Percentiles rank a stretch among this genome's conserved stretches.
Conservation (phyloP, 2,888 invertebrate species). For the Drosophila phalerata region DNA sequence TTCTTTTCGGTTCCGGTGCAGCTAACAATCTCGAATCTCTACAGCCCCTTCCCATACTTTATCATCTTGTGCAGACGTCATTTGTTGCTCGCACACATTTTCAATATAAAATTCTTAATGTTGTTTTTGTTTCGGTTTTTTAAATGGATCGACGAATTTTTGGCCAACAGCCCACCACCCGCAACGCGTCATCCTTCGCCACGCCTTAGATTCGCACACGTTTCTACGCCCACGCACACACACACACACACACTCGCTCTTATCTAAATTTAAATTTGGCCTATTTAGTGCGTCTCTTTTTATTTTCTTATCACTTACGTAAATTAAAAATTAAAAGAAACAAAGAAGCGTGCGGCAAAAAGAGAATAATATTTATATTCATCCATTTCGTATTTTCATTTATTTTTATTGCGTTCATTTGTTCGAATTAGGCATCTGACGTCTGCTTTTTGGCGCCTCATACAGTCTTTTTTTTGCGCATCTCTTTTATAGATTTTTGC, state of each 20-base stretch:
- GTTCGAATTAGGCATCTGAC: slow-evolving; percentile 7
- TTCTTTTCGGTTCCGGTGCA: slow-evolving; percentile 51
- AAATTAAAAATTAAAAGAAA: slow-evolving; percentile 55
- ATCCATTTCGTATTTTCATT: slow-evolving; percentile 13
- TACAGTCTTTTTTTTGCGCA: slow-evolving; percentile 62
- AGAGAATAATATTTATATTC: slow-evolving; percentile 8
- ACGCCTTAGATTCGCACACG: slow-evolving; percentile 37
- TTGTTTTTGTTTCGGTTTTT: slow-evolving; percentile 13
- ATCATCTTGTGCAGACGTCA: slow-evolving; percentile 23
- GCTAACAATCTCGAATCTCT: slow-evolving; percentile 5
- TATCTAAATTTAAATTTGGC: slow-evolving; percentile 79
- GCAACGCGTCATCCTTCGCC: slow-evolving; percentile 44
- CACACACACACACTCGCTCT: slow-evolving; percentile 26
- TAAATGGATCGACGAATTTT: slow-evolving; percentile 30
- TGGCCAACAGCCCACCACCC: slow-evolving; percentile 47
- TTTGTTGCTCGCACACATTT: slow-evolving; percentile 6
- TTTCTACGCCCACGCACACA: slow-evolving; percentile 26
- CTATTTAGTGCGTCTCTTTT: slow-evolving; percentile 58
- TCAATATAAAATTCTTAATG: slow-evolving; percentile 3
- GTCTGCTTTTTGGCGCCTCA: slow-evolving; percentile 13
- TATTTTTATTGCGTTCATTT: slow-evolving; percentile 34
- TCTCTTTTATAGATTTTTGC: slow-evolving; percentile 53
- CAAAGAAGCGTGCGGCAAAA: slow-evolving; percentile 31
- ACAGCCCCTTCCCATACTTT: background rate
- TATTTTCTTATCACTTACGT: slow-evolving; percentile 74